These are phyloP conservation scores for Chironomus tepperi DNA, from an alignment of 1,140 invertebrate genomes.

Conservation along the genomic window DNA sequence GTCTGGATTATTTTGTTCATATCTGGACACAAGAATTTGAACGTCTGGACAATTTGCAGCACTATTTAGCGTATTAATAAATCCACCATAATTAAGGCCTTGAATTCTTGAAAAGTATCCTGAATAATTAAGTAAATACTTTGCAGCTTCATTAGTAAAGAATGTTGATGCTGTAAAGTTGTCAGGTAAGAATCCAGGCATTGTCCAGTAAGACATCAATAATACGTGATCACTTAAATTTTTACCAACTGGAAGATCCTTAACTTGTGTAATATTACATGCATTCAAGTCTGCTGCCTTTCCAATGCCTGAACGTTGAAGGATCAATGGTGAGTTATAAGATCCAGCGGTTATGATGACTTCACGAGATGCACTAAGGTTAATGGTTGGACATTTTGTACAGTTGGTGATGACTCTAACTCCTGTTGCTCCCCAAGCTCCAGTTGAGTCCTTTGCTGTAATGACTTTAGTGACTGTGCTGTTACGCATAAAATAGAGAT, in stretches of 20 bases:
- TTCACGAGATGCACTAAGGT: neutral
- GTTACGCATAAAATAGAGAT: constrained; percentile 52
- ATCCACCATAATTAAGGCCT: constrained; percentile 27
- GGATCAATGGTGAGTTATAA: constrained; percentile 49
- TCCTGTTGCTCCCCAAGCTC: neutral
- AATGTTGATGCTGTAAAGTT: neutral
- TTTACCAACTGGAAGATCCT: constrained; percentile 49
- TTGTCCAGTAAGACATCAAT: neutral
- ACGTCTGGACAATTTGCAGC: constrained; percentile 35
- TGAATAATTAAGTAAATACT: neutral
- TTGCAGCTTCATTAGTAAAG: neutral
- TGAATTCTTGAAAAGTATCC: neutral
- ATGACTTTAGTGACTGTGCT: constrained; percentile 53
- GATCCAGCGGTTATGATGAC: constrained; percentile 26
- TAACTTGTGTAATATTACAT: constrained; percentile 33
- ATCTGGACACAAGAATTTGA: constrained; percentile 37
- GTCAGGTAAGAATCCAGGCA: neutral
- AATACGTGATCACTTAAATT: constrained; percentile 46
- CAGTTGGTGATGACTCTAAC: neutral
- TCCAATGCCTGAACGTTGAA: constrained; percentile 66
- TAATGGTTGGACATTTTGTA: neutral
- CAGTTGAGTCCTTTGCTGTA: constrained; percentile 27
- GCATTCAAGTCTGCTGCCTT: neutral
- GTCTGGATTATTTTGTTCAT: no score
- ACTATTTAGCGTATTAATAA: constrained; percentile 34